Evolutionary conservation across 2,113 vertebrate genomes (phyloP).

Genomic region (Poeciliopsis occidentalis): DNA sequence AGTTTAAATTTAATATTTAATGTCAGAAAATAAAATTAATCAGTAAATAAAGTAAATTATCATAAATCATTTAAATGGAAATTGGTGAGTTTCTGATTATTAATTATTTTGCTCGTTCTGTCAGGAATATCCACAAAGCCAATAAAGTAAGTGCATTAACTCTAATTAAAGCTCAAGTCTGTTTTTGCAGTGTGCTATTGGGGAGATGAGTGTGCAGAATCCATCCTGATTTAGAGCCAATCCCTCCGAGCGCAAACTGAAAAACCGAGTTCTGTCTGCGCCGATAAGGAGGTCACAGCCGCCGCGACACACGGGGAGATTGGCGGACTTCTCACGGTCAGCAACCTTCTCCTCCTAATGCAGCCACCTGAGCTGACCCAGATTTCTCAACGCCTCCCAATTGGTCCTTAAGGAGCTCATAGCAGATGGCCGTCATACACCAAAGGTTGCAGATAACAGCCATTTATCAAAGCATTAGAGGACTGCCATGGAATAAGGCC

Average conservation of each 20-base stretch:
- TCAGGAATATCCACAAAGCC: no score
- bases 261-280: slow-evolving; percentile 50
- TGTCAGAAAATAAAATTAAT: no score
- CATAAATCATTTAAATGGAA: no score
- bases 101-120: no score
- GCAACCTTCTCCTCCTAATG: slow-evolving; percentile 66
- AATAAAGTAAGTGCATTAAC: no score
- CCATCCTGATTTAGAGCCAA: slow-evolving; percentile 62
- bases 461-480: slow-evolving; percentile 81
- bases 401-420: slow-evolving; percentile 71
- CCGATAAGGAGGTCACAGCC: slow-evolving; percentile 70
- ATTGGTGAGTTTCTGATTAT: no score
- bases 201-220: slow-evolving; percentile 69
- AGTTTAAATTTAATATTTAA: no score
- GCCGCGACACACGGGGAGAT: slow-evolving; percentile 52
- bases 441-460: slow-evolving; percentile 74
- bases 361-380: slow-evolving; percentile 78
- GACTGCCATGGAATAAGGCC: slow-evolving; percentile 72
- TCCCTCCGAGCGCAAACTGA: slow-evolving; percentile 55
- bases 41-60: no score
- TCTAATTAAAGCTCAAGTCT: no score
- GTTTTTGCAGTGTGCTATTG: slow-evolving; percentile 33
- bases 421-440: slow-evolving; percentile 80
- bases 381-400: slow-evolving; percentile 71
- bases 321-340: slow-evolving; percentile 62